Evolutionary conservation across 2,113 vertebrate genomes (phyloP).

Genomic region (Paracanthobrama guichenoti): DNA sequence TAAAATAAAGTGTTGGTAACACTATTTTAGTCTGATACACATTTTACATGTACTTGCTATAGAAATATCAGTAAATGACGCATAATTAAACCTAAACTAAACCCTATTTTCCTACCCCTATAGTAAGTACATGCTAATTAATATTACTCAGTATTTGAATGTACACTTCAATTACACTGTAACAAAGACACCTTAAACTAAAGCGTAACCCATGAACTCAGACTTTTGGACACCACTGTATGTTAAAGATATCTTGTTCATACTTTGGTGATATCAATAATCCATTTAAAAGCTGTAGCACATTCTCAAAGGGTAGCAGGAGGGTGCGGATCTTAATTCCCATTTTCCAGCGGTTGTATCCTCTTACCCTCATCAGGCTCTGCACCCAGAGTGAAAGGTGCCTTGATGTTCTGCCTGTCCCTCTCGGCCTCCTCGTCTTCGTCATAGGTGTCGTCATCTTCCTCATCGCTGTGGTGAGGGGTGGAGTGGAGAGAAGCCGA

Average conservation of each 20-base stretch:
- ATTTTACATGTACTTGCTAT: too few species aligned
- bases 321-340: conserved; percentile 65
- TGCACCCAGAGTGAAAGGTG: conserved; percentile 75
- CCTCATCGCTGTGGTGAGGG: conserved; percentile 85
- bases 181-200: too few species aligned
- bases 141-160: too few species aligned
- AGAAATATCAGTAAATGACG: too few species aligned
- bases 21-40: too few species aligned
- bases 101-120: too few species aligned
- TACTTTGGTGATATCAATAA: not conserved
- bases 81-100: too few species aligned
- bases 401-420: conserved; percentile 90
- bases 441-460: conserved; percentile 82
- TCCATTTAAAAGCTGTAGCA: not conserved
- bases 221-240: not conserved
- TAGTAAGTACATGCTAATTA: too few species aligned
- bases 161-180: too few species aligned
- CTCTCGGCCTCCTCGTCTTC: conserved; percentile 92
- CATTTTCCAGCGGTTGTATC: conserved; percentile 80
- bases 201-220: too few species aligned
- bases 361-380: conserved; percentile 75
- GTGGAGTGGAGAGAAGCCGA: conserved; percentile 87
- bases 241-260: not conserved
- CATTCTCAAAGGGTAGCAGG: not conserved
- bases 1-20: too few species aligned